Evolutionary conservation across 2,113 vertebrate species (phyloP).

Genomic region (Neodon shergylaensis): DNA sequence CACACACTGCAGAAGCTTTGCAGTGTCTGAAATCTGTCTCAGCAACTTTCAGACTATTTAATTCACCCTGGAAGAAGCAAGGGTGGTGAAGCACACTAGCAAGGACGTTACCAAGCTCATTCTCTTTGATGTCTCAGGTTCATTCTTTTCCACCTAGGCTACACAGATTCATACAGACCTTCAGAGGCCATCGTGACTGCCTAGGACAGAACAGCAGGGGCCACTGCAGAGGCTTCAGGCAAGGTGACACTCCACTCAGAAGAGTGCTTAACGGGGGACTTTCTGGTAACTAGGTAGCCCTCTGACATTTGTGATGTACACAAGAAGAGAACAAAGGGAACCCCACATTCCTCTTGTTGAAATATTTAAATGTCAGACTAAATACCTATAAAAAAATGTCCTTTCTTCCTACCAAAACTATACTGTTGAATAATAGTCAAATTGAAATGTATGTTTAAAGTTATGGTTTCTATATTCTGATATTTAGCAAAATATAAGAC

Average conservation of each 20-base stretch:
- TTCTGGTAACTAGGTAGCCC: not conserved
- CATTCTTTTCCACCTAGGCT: not conserved
- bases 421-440: not conserved
- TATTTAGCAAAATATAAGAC: conserved; percentile 11
- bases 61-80: conserved; percentile 7
- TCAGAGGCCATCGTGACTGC: not conserved
- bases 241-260: not conserved
- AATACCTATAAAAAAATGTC: not conserved
- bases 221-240: not conserved
- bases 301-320: not conserved
- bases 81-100: not conserved
- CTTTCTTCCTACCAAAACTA: not conserved
- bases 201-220: not conserved
- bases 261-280: not conserved
- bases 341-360: not conserved
- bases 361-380: not conserved
- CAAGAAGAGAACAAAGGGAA: not conserved
- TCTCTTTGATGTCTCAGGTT: conserved; percentile 16
- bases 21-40: conserved; percentile 10
- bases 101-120: not conserved
- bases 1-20: not conserved
- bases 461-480: not conserved
- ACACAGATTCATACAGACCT: not conserved
- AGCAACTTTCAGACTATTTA: conserved; percentile 22
- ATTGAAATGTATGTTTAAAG: not conserved